Evolutionary conservation across 23 tunicate species (phyloP).

Genomic region (Aplidium turbinatum): DNA sequence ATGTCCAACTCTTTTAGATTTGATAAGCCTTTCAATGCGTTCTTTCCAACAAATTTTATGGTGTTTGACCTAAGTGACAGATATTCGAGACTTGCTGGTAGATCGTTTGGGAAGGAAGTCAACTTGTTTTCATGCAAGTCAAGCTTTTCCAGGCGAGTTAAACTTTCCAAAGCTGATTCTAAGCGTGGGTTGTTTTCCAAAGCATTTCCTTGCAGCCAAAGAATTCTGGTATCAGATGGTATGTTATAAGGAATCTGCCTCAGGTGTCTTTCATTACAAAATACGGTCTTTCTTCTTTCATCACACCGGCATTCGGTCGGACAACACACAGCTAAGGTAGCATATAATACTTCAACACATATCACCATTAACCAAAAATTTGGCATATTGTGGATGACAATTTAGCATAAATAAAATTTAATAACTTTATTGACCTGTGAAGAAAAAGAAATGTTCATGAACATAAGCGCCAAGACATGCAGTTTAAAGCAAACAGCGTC

Average conservation of each 20-base stretch:
- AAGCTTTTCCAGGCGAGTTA: constrained; percentile 28
- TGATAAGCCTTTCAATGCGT: constrained; percentile 22
- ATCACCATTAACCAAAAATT: neutral
- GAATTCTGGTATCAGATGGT: constrained; percentile 42
- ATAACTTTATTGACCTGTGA: too few species aligned
- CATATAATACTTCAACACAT: neutral
- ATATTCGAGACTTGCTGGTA: constrained; percentile 32
- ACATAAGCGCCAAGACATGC: too few species aligned
- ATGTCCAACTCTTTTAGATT: constrained; percentile 35
- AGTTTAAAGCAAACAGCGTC: too few species aligned
- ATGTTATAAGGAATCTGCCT: constrained; percentile 55
- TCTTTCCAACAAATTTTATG: constrained; percentile 55
- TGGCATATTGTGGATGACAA: neutral
- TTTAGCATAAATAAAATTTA: neutral
- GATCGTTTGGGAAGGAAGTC: constrained; percentile 57
- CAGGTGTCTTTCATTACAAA: constrained; percentile 54
- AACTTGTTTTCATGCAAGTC: constrained; percentile 42
- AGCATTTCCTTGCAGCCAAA: constrained; percentile 55
- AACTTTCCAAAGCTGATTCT: constrained; percentile 22
- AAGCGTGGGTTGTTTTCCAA: constrained; percentile 48
- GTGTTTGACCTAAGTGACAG: constrained; percentile 38
- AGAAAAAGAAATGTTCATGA: too few species aligned
- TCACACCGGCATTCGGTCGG: constrained; percentile 68
- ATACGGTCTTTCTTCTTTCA: constrained; percentile 46
- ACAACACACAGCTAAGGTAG: constrained; percentile 23